Conservation (phyloP, 2,113 vertebrate species). For the Coptodon rendalli region DNA sequence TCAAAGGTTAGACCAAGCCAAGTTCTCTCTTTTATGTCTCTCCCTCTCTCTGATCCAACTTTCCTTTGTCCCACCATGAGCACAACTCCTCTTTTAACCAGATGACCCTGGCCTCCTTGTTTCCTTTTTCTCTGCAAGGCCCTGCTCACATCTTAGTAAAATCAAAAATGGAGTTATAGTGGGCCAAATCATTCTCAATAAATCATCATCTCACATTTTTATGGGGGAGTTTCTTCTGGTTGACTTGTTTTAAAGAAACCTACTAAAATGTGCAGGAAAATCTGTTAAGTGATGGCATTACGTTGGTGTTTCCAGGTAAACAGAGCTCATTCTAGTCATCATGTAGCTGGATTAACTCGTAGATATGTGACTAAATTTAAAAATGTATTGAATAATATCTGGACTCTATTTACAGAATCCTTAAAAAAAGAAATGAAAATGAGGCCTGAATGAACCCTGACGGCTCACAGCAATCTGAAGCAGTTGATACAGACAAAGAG, state of each 20-base stretch:
- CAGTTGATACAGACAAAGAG: background rate
- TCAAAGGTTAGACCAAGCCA: background rate
- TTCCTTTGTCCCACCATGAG: background rate
- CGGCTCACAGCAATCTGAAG: background rate
- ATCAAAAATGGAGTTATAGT: background rate
- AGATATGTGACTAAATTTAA: background rate
- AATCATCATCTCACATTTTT: background rate
- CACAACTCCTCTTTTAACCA: background rate
- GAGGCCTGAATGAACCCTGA: background rate
- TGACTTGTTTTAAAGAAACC: background rate
- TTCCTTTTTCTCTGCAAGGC: background rate
- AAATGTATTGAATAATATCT: background rate
- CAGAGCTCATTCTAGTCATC: background rate
- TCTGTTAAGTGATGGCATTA: background rate
- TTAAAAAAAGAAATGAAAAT: background rate
- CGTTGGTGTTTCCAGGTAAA: background rate
- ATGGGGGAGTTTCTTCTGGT: background rate
- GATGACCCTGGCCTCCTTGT: background rate
- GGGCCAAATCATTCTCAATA: background rate
- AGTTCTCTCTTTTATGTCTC: background rate
- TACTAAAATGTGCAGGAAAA: background rate
- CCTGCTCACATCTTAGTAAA: background rate
- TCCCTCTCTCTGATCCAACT: background rate
- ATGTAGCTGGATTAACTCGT: background rate
- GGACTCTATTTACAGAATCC: background rate